phyloP scores from a whole-genome alignment of 2,888 invertebrate genomes.

The Orgyia antiqua region DNA sequence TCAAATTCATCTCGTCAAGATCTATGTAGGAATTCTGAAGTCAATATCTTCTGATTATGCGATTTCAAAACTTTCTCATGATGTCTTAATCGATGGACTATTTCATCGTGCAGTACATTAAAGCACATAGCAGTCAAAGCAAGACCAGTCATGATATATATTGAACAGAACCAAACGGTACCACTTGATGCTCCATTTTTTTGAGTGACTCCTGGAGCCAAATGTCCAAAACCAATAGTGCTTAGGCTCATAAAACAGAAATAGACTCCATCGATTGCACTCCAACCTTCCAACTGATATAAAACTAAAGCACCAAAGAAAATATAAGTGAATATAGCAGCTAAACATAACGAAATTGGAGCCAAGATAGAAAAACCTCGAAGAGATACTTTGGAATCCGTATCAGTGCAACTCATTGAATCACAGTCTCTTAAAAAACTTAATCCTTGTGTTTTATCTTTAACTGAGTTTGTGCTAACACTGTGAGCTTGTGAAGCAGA shows the following conservation, averaged over 20 bases:
- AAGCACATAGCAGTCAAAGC: constrained; percentile 94
- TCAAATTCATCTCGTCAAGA: constrained; percentile 72
- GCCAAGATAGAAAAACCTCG: constrained; percentile 89
- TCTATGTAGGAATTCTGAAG: constrained; percentile 62
- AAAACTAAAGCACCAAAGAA: constrained; percentile 93
- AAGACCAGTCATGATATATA: constrained; percentile 93
- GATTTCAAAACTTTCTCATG: constrained; percentile 63
- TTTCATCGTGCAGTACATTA: constrained; percentile 92
- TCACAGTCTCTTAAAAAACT: constrained; percentile 72
- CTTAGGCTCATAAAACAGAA: constrained; percentile 98
- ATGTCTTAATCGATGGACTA: constrained; percentile 87
- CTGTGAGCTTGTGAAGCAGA: constrained; percentile 73
- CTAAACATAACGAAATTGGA: constrained; percentile 91
- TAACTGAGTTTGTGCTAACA: constrained; percentile 57
- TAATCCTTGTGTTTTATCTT: constrained; percentile 63
- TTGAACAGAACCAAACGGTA: constrained; percentile 93
- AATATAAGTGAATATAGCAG: constrained; percentile 94
- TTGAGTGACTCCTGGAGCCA: constrained; percentile 84
- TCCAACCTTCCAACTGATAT: constrained; percentile 95
- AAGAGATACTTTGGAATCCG: constrained; percentile 83
- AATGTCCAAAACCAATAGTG: constrained; percentile 93
- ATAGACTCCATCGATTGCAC: constrained; percentile 92
- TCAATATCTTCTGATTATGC: constrained; percentile 57
- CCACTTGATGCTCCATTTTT: constrained; percentile 74
- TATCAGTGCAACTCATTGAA: constrained; percentile 80